A percentile compares a stretch with the other conserved stretches of the same genome.
Conservation (phyloP, 2,797 vertebrate species). For the Peromyscus nudipes region DNA sequence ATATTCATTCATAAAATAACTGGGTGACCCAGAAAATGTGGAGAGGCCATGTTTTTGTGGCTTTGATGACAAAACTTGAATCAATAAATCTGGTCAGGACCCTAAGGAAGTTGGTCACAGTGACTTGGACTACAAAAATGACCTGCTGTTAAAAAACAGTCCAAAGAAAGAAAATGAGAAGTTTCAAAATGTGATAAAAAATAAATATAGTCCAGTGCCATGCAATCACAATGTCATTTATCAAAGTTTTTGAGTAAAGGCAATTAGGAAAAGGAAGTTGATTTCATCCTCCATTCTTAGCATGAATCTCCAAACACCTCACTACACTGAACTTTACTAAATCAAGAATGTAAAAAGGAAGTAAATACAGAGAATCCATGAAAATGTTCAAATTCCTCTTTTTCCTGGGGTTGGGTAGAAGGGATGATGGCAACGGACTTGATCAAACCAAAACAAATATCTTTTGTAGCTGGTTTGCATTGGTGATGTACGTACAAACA, state of each 20-base stretch:
- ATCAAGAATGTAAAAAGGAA: background rate
- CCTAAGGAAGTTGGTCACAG: background rate
- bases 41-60: background rate
- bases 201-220: background rate
- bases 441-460: background rate
- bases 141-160: constrained; percentile 5
- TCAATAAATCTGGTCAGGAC: background rate
- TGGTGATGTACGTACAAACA: background rate
- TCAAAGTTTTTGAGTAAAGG: background rate
- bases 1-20: constrained; percentile 15
- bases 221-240: background rate
- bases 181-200: constrained; percentile 8
- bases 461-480: background rate
- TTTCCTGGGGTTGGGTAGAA: fast-evolving
- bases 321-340: background rate
- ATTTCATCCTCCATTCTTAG: background rate
- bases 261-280: background rate
- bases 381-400: background rate
- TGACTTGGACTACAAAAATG: background rate
- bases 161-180: constrained; percentile 28
- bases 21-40: background rate
- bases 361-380: background rate
- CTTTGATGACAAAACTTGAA: background rate
- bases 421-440: background rate
- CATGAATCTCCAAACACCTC: background rate